Conservation (phyloP, 1,140 invertebrate genomes). For the Cecropterus lyciades region DNA sequence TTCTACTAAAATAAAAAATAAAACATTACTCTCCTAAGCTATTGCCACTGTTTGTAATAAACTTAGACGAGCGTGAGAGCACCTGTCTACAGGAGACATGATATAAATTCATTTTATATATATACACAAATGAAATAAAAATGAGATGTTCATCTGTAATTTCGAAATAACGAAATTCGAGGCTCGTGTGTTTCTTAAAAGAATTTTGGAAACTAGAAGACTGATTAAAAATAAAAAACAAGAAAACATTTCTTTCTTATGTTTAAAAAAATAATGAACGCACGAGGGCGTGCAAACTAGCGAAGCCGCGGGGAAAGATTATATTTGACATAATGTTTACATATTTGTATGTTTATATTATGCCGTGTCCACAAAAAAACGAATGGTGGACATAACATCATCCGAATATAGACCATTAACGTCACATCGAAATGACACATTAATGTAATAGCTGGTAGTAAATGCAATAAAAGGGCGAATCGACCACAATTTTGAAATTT, state of each 20-base stretch:
- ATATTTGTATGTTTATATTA: conserved; percentile 15
- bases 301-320: not conserved
- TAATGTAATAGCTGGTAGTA: conserved; percentile 6
- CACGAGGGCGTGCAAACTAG: too few relatives aligned
- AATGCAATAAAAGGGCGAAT: not conserved
- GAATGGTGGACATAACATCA: conserved; percentile 13
- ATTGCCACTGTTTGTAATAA: not conserved
- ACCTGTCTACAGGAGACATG: conserved; percentile 14
- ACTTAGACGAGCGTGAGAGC: conserved; percentile 5
- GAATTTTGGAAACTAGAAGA: not conserved
- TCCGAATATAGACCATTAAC: conserved; percentile 9
- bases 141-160: too few relatives aligned
- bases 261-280: too few relatives aligned
- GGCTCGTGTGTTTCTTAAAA: too few relatives aligned
- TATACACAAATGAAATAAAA: not conserved
- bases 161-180: too few relatives aligned
- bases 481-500: not conserved
- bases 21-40: conserved; percentile 4
- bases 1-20: conserved; percentile 7
- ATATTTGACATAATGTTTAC: not conserved
- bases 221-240: not conserved
- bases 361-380: conserved; percentile 16
- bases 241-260: too few relatives aligned
- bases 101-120: conserved; percentile 14
- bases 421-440: conserved; percentile 6